Evolutionary conservation across 2,888 invertebrate species (phyloP).

Genomic region (Diadegma fenestrale): DNA sequence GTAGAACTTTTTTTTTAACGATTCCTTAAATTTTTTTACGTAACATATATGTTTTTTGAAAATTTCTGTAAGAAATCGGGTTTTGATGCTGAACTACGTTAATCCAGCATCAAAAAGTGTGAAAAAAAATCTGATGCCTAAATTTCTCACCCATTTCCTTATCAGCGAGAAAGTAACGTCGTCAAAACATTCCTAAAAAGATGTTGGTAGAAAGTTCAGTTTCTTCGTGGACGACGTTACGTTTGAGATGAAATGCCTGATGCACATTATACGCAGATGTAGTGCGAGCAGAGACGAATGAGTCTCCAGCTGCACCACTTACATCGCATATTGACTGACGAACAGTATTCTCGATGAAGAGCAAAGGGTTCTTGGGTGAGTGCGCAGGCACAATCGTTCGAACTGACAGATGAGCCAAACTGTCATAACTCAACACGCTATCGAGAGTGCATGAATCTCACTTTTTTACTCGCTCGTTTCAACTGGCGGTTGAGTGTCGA

Average conservation of each 20-base stretch:
- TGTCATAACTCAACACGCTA: constrained; percentile 48
- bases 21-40: too few species aligned
- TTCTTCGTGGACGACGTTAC: not conserved
- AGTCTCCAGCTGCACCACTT: constrained; percentile 58
- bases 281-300: constrained; percentile 35
- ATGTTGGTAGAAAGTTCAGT: not conserved
- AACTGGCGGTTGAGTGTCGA: constrained; percentile 11
- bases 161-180: not conserved
- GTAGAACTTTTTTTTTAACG: too few species aligned
- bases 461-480: constrained; percentile 32
- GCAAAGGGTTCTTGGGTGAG: constrained; percentile 37
- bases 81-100: too few species aligned
- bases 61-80: too few species aligned
- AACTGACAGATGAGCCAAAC: constrained; percentile 53
- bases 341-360: constrained; percentile 26
- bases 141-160: too few species aligned
- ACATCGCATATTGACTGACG: constrained; percentile 57
- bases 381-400: constrained; percentile 38
- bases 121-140: not conserved
- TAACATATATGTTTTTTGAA: too few species aligned
- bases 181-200: not conserved
- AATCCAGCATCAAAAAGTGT: not conserved
- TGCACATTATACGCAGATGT: constrained; percentile 14
- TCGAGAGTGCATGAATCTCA: constrained; percentile 32
- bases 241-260: not conserved